A percentile compares a stretch with the other conserved stretches of the same genome.
Conservation (phyloP, 2,888 invertebrate genomes). For the Phymatocera aterrima region DNA sequence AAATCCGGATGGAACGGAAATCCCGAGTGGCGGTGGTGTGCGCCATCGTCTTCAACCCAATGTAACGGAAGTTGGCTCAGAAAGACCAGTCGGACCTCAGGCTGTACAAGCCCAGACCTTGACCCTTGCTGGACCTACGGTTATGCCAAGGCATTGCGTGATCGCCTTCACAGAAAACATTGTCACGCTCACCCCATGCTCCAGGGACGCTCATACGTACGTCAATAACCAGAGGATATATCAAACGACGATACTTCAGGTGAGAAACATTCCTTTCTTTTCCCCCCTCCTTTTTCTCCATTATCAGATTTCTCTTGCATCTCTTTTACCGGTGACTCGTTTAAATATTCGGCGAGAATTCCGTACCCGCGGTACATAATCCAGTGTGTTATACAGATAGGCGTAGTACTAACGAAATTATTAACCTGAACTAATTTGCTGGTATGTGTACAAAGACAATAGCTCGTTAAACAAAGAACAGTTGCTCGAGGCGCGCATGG, state of each 20-base stretch:
- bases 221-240: conserved; percentile 95
- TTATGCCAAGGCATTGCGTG: conserved; percentile 96
- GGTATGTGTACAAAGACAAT: conserved; percentile 26
- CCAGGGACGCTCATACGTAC: conserved; percentile 94
- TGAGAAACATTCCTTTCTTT: conserved; percentile 64
- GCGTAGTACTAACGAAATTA: conserved; percentile 1
- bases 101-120: conserved; percentile 76
- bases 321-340: background rate
- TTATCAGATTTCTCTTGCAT: no score
- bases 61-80: conserved; percentile 85
- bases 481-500: conserved; percentile 22
- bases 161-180: conserved; percentile 94
- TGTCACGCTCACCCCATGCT: conserved; percentile 95
- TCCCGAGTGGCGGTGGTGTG: conserved; percentile 70
- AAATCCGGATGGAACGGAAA: conserved; percentile 84
- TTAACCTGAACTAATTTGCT: conserved; percentile 35
- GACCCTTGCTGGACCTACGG: conserved; percentile 92
- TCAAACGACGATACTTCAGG: conserved; percentile 94
- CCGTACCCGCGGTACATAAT: background rate
- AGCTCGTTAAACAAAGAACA: conserved; percentile 38
- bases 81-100: conserved; percentile 81
- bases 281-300: conserved; percentile 31
- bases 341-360: conserved; percentile 3
- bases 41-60: conserved; percentile 79
- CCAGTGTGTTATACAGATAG: conserved; percentile 10